These are phyloP conservation scores for Arrhamphus sclerolepis DNA, from an alignment of 2,797 vertebrate genomes.

Conservation along the genomic window DNA sequence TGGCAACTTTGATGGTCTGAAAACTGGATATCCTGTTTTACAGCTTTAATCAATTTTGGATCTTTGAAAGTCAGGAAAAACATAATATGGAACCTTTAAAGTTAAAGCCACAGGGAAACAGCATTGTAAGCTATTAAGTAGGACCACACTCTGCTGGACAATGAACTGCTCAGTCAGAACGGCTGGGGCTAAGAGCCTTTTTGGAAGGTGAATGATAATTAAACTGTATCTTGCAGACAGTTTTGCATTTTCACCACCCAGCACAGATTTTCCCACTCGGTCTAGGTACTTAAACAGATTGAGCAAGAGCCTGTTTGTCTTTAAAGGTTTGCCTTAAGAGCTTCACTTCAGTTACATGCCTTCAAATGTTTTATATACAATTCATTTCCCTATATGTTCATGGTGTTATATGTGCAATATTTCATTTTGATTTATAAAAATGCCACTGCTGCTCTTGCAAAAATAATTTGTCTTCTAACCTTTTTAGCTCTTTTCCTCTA, in stretches of 20 bases:
- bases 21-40: no score
- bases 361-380: no score
- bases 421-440: no score
- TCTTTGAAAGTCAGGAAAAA: no score
- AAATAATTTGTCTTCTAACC: slow-evolving; percentile 27
- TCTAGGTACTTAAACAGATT: slow-evolving; percentile 27
- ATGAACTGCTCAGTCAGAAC: slow-evolving; percentile 43
- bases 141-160: slow-evolving; percentile 16
- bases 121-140: slow-evolving; percentile 17
- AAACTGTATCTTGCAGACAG: slow-evolving; percentile 23
- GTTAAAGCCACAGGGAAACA: slow-evolving; percentile 4
- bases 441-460: slow-evolving; percentile 10
- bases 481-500: slow-evolving; percentile 24
- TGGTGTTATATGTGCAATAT: background rate
- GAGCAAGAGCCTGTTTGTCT: slow-evolving; percentile 35
- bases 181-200: slow-evolving; percentile 50
- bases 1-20: no score
- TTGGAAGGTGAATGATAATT: slow-evolving; percentile 41
- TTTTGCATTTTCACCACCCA: slow-evolving; percentile 27
- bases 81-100: background rate
- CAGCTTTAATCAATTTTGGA: no score
- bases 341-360: background rate
- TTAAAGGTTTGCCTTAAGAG: slow-evolving; percentile 8
- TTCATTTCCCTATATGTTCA: background rate
- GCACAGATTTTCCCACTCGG: slow-evolving; percentile 25